Percentiles rank a stretch among this genome's conserved stretches.
Evolutionary conservation across 1,140 invertebrate species (phyloP).

Genomic region (Panonychus citri): DNA sequence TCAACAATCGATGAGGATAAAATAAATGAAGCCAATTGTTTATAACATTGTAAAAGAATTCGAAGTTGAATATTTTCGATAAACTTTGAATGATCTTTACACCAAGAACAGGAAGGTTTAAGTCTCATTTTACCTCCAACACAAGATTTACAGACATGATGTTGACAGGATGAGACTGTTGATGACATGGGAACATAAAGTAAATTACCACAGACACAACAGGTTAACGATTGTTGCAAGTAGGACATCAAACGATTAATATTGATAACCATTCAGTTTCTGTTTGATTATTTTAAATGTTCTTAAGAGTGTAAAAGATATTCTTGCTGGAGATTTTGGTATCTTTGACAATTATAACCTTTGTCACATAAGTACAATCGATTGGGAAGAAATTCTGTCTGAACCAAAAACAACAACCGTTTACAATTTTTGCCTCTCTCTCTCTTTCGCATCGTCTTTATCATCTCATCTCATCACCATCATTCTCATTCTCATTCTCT

Average conservation of each 20-base stretch:
- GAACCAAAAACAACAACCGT: constrained; percentile 40
- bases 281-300: too few species aligned
- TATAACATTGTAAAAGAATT: constrained; percentile 59
- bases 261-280: too few species aligned
- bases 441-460: too few species aligned
- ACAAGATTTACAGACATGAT: constrained; percentile 57
- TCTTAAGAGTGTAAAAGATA: too few species aligned
- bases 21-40: constrained; percentile 59
- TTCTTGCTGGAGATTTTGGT: constrained; percentile 65
- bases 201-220: constrained; percentile 61
- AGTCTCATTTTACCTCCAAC: constrained; percentile 57
- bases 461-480: too few species aligned
- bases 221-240: constrained; percentile 57
- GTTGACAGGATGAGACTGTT: constrained; percentile 49
- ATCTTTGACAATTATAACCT: constrained; percentile 85
- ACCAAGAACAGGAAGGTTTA: constrained; percentile 51
- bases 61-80: constrained; percentile 55
- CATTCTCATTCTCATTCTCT: too few species aligned
- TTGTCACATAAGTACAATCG: constrained; percentile 75
- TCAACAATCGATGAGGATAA: constrained; percentile 41
- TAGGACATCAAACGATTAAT: constrained; percentile 55
- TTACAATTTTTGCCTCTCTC: too few species aligned
- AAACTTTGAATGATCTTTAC: constrained; percentile 57
- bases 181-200: constrained; percentile 55
- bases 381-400: constrained; percentile 82